phyloP scores from a whole-genome alignment of 2,113 vertebrate species.

The Eulacestoma nigropectus region DNA sequence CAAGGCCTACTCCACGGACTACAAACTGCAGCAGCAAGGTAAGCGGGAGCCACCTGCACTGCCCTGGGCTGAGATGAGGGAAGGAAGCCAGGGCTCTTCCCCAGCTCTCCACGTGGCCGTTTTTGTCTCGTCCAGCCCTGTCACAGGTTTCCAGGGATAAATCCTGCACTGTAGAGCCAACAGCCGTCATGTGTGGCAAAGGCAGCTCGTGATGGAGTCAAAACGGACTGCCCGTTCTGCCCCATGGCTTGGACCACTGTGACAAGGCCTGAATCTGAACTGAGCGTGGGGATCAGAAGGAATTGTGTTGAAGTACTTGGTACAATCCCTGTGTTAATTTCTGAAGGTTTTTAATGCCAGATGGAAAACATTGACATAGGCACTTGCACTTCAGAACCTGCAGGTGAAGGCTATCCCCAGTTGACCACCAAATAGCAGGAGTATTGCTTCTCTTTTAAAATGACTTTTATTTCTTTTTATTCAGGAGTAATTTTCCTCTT shows the following conservation, averaged over 20 bases:
- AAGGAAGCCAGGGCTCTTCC: background rate
- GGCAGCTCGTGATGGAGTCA: background rate
- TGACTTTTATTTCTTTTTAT: background rate
- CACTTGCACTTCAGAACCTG: background rate
- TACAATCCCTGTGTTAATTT: background rate
- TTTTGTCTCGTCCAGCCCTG: background rate
- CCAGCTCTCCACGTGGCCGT: fast-evolving
- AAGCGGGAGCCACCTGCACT: background rate
- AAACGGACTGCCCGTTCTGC: background rate
- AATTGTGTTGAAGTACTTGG: background rate
- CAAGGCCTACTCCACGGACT: slow-evolving; percentile 96
- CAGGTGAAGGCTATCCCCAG: background rate
- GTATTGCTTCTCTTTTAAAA: background rate
- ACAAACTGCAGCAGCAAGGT: slow-evolving; percentile 98
- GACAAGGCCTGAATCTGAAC: background rate
- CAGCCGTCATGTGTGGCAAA: fast-evolving
- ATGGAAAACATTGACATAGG: background rate
- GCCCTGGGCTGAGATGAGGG: background rate
- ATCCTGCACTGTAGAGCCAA: background rate
- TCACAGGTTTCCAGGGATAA: background rate
- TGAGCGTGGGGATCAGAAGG: background rate
- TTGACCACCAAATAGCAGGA: background rate
- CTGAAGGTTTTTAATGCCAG: background rate
- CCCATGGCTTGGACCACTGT: background rate
- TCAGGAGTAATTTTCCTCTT: background rate